A percentile compares a stretch with the other conserved stretches of the same genome.
phyloP scores from a whole-genome alignment of 2,797 vertebrate genomes.

The Sebastes elongatus region DNA sequence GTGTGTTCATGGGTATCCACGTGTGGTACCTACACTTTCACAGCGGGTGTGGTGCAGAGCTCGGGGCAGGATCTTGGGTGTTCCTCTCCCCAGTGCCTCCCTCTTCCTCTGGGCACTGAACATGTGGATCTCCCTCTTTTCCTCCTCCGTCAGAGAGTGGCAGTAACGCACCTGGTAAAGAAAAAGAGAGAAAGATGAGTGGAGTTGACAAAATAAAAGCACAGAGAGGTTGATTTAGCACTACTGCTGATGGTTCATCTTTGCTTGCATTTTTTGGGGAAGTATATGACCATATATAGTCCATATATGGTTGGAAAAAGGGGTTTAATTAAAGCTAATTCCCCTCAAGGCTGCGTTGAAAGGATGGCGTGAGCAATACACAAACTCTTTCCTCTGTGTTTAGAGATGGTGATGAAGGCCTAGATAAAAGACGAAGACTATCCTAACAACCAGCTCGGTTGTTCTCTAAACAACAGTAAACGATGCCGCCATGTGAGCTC shows the following conservation, averaged over 20 bases:
- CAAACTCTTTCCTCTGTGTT: conserved; percentile 69
- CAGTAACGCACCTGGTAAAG: conserved; percentile 90
- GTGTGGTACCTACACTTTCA: conserved; percentile 86
- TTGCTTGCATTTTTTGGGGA: conserved; percentile 6
- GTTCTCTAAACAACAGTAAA: conserved; percentile 72
- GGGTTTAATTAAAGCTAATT: conserved; percentile 58
- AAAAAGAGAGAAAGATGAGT: not conserved
- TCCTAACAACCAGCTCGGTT: conserved; percentile 65
- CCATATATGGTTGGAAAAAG: conserved; percentile 40
- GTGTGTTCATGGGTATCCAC: not conserved
- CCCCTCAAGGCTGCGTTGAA: conserved; percentile 49
- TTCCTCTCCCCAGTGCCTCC: conserved; percentile 93
- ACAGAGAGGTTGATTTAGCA: not conserved
- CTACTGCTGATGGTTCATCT: conserved; percentile 27
- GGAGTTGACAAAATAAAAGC: not conserved
- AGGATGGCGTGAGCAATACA: conserved; percentile 59
- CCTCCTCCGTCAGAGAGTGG: conserved; percentile 92
- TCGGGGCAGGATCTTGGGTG: conserved; percentile 91
- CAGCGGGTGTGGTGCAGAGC: conserved; percentile 89
- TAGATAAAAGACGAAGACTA: conserved; percentile 63
- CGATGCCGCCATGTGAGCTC: conserved; percentile 19
- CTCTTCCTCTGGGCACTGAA: conserved; percentile 96
- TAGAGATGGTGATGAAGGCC: conserved; percentile 63
- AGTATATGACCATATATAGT: not conserved
- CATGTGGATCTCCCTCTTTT: conserved; percentile 93